Evolutionary conservation across 2,797 vertebrate genomes (phyloP).

Genomic region (Pangasius djambal): DNA sequence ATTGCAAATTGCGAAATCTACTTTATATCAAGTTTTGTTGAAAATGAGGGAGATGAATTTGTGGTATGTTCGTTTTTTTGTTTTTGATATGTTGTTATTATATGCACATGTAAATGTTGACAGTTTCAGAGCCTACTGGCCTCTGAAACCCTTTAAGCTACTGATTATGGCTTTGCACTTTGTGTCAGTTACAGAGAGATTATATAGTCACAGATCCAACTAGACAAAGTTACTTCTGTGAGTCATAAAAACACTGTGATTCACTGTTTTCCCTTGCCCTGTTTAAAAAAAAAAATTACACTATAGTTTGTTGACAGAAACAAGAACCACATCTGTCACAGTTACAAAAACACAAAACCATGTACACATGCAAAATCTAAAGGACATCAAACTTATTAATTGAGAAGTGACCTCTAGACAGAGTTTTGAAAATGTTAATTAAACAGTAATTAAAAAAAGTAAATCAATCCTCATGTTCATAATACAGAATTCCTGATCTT

Average conservation of each 20-base stretch:
- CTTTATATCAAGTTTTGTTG: not conserved
- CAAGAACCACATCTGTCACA: not conserved
- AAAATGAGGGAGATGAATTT: not conserved
- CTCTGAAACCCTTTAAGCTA: not conserved
- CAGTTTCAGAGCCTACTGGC: not conserved
- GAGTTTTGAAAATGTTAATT: not conserved
- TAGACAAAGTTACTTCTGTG: not conserved
- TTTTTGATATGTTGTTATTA: not conserved
- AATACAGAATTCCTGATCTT: not conserved
- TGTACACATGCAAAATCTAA: not conserved
- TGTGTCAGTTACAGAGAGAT: not conserved
- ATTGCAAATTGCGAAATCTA: not conserved
- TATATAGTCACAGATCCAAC: not conserved
- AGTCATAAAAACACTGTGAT: not conserved
- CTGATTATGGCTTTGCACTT: not conserved
- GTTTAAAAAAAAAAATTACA: not conserved
- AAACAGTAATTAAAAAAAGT: not conserved
- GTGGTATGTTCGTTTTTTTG: not conserved
- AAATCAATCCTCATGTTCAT: not conserved
- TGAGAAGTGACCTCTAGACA: not conserved
- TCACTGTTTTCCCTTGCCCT: not conserved
- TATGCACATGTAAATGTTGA: not conserved
- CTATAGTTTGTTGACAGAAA: not conserved
- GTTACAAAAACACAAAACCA: not conserved
- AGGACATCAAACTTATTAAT: not conserved